Evolutionary conservation across 64 coral and sea anemone species (phyloP).

Genomic region (Dendronephthya gigantea): DNA sequence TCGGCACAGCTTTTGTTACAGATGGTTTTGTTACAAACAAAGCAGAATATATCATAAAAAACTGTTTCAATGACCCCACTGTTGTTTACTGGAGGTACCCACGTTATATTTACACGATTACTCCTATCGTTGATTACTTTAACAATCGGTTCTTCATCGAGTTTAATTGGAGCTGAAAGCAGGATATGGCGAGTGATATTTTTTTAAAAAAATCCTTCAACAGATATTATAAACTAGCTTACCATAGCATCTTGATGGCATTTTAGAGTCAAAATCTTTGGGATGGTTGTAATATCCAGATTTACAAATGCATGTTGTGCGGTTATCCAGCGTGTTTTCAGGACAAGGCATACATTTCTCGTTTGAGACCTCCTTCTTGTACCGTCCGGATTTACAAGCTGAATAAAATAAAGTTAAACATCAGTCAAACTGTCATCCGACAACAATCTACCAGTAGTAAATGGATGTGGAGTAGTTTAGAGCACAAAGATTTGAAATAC

Average conservation of each 20-base stretch:
- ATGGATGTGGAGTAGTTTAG: not conserved
- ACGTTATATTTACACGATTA: not conserved
- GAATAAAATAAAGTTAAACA: not conserved
- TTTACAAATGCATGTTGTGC: not conserved
- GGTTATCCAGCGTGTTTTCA: not conserved
- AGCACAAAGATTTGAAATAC: not conserved
- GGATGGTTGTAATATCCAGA: not conserved
- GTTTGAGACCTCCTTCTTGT: not conserved
- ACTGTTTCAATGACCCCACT: not conserved
- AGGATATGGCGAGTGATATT: not conserved
- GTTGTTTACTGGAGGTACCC: not conserved
- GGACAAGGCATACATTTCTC: not conserved
- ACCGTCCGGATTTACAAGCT: not conserved
- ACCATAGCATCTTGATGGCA: not conserved
- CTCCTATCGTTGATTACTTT: not conserved
- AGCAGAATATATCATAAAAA: not conserved
- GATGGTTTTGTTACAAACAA: not conserved
- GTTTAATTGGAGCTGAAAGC: not conserved
- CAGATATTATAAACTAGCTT: not conserved
- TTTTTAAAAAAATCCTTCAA: not conserved
- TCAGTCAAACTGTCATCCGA: too few relatives aligned
- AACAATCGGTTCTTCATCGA: not conserved
- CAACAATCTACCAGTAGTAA: too few relatives aligned
- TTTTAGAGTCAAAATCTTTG: not conserved
- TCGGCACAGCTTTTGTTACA: not conserved